A percentile compares a stretch with the other conserved stretches of the same genome.
Evolutionary conservation across 2,888 invertebrate genomes (phyloP).

Genomic region (Chloroclystis v-ata): DNA sequence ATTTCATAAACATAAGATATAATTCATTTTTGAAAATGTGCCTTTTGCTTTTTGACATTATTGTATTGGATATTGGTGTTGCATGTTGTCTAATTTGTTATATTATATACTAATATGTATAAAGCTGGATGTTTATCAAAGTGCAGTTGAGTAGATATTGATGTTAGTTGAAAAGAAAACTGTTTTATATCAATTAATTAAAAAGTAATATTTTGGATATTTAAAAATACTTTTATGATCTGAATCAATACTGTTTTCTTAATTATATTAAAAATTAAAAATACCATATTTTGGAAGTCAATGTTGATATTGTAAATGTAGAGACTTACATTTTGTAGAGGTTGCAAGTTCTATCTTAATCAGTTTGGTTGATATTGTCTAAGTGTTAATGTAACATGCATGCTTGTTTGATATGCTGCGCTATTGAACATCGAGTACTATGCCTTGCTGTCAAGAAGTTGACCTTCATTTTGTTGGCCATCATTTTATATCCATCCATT

Average conservation of each 20-base stretch:
- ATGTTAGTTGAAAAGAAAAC: neutral
- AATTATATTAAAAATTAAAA: no score
- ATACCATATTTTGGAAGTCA: neutral
- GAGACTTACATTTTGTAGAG: conserved; percentile 17
- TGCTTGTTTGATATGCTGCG: conserved; percentile 74
- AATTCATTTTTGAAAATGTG: neutral
- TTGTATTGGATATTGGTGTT: conserved; percentile 22
- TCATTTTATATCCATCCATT: conserved; percentile 83
- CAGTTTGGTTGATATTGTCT: conserved; percentile 38
- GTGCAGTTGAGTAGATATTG: neutral
- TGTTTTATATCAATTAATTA: no score
- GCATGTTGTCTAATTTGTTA: conserved; percentile 24
- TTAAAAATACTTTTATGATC: no score
- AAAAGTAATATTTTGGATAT: no score
- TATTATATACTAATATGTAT: conserved; percentile 7
- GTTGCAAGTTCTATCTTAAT: conserved; percentile 15
- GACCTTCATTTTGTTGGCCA: conserved; percentile 96
- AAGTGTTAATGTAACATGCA: conserved; percentile 58
- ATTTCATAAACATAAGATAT: neutral
- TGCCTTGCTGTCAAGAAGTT: conserved; percentile 92
- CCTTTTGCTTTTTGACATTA: conserved; percentile 17
- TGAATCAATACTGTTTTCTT: no score
- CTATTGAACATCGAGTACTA: conserved; percentile 71
- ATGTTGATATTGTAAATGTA: neutral
- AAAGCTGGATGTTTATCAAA: neutral